These are phyloP conservation scores for Dunckerocampus dactyliophorus DNA, from an alignment of 2,113 vertebrate genomes.

Conservation along the genomic window DNA sequence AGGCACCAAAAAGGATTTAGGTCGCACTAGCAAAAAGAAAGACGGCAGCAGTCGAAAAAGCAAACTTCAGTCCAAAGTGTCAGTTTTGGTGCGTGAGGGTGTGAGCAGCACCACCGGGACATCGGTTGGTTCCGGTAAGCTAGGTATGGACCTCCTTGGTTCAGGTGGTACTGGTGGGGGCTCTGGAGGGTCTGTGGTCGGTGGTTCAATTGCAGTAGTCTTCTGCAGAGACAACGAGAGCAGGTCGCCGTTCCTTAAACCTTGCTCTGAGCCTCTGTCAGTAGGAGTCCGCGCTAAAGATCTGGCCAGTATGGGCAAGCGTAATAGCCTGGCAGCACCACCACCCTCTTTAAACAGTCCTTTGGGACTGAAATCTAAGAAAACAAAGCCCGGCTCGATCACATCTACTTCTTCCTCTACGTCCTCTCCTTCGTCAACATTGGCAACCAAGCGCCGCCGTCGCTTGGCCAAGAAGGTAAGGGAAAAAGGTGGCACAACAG, in stretches of 20 bases:
- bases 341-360: conserved; percentile 42
- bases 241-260: conserved; percentile 86
- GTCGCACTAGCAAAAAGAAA: conserved; percentile 67
- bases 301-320: conserved; percentile 49
- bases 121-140: conserved; percentile 57
- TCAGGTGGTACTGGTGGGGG: conserved; percentile 47
- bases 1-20: conserved; percentile 59
- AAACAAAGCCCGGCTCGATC: conserved; percentile 75
- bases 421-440: conserved; percentile 69
- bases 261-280: conserved; percentile 68
- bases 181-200: conserved; percentile 70
- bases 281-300: conserved; percentile 63
- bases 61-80: conserved; percentile 92
- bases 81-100: conserved; percentile 84
- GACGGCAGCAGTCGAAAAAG: conserved; percentile 72
- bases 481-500: conserved; percentile 47
- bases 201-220: conserved; percentile 85
- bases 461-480: conserved; percentile 65
- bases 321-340: conserved; percentile 47
- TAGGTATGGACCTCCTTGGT: conserved; percentile 69
- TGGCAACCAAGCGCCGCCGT: conserved; percentile 65
- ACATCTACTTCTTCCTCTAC: conserved; percentile 77
- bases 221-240: conserved; percentile 90
- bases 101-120: conserved; percentile 86
- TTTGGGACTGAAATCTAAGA: conserved; percentile 61